A percentile compares a stretch with the other conserved stretches of the same genome.
Conservation (phyloP, 2,888 invertebrate genomes). For the Limnephilus marmoratus region DNA sequence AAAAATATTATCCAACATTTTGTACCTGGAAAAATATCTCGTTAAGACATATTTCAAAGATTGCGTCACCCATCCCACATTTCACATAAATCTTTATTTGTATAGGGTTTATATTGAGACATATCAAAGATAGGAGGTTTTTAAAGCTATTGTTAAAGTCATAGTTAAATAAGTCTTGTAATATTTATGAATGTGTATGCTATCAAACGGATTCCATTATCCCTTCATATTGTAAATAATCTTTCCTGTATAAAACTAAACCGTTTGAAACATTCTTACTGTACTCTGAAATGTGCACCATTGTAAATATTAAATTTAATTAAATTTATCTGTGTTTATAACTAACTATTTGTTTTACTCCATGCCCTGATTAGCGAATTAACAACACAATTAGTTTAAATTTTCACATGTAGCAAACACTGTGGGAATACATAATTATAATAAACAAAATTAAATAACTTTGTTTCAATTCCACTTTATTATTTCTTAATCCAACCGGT, state of each 20-base stretch:
- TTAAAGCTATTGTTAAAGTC: background rate
- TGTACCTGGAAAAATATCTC: background rate
- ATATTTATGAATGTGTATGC: background rate
- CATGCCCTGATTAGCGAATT: background rate
- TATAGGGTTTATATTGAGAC: background rate
- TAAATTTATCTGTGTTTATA: constrained; percentile 4
- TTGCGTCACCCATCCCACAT: background rate
- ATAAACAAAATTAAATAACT: too few species aligned
- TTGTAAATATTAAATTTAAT: background rate
- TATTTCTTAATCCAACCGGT: too few species aligned
- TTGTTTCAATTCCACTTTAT: too few species aligned
- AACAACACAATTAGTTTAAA: background rate
- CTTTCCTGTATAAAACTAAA: background rate
- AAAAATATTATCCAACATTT: background rate
- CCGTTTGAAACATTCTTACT: background rate
- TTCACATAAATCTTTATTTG: background rate
- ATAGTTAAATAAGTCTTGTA: background rate
- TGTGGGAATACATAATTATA: too few species aligned
- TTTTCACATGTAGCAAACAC: too few species aligned
- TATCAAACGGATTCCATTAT: background rate
- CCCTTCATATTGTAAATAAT: background rate
- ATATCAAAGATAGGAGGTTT: background rate
- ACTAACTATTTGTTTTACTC: background rate
- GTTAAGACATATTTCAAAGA: background rate
- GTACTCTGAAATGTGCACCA: background rate